Percentiles rank a stretch among this genome's conserved stretches.
Conservation (phyloP, 2,797 vertebrate species). For the Triplophysa yarkandensis region DNA sequence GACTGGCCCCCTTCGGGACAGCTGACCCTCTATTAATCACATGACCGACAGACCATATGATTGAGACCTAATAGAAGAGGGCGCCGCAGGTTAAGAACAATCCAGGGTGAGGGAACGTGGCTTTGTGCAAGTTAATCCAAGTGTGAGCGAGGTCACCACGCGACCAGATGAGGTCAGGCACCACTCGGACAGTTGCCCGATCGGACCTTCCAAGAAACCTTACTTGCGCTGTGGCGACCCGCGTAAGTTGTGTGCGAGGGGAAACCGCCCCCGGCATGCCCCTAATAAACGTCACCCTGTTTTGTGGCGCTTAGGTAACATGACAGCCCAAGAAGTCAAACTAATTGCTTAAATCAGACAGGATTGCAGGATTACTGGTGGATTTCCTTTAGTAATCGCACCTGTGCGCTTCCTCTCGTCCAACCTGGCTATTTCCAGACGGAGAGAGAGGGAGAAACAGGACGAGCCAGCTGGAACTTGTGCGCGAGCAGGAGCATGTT, state of each 20-base stretch:
- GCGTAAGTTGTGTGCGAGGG: neutral
- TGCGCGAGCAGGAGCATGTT: constrained; percentile 27
- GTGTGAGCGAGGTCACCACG: constrained; percentile 79
- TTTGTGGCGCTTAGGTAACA: constrained; percentile 17
- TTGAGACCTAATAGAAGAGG: constrained; percentile 84
- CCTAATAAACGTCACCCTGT: no score
- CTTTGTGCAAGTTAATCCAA: constrained; percentile 81
- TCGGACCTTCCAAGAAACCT: constrained; percentile 33
- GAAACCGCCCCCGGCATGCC: no score
- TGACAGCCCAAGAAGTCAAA: constrained; percentile 40
- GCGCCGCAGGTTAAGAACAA: constrained; percentile 51
- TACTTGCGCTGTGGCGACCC: constrained; percentile 32
- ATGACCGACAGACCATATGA: constrained; percentile 88
- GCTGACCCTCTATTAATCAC: constrained; percentile 81
- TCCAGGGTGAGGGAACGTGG: constrained; percentile 69
- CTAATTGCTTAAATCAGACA: constrained; percentile 68
- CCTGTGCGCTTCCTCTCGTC: constrained; percentile 48
- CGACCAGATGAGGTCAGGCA: constrained; percentile 77
- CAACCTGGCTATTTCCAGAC: constrained; percentile 41
- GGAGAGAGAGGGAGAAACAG: constrained; percentile 10
- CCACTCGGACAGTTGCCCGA: constrained; percentile 61
- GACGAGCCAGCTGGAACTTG: constrained; percentile 21
- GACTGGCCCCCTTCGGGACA: constrained; percentile 79
- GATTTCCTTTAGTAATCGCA: constrained; percentile 68
- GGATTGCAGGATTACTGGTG: constrained; percentile 66